Evolutionary conservation across 2,888 invertebrate genomes (phyloP).

Genomic region (Galeopsomyia nigrocyanea): DNA sequence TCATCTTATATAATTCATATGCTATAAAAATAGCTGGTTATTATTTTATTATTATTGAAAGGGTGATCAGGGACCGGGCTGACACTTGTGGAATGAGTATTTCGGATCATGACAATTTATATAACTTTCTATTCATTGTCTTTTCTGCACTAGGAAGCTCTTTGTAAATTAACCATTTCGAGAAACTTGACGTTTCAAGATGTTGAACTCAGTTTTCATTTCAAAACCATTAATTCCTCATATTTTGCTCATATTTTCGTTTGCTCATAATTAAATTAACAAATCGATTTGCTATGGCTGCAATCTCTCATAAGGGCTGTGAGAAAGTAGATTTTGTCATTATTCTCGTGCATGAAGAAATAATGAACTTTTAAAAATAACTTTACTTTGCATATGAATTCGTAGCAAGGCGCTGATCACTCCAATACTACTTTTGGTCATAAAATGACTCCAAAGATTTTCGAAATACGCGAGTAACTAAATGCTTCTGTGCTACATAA

Average conservation of each 20-base stretch:
- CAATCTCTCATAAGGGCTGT: constrained; percentile 41
- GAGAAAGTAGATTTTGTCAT: constrained; percentile 44
- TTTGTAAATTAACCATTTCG: constrained; percentile 1
- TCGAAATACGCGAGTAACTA: constrained; percentile 35
- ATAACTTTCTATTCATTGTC: background rate
- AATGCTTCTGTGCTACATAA: constrained; percentile 45
- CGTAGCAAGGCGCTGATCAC: constrained; percentile 42
- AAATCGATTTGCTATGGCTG: constrained; percentile 21
- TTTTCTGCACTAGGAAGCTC: too few relatives aligned
- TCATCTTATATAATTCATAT: constrained; percentile 40
- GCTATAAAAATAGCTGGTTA: constrained; percentile 41
- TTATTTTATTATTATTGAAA: constrained; percentile 36
- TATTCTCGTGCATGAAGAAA: constrained; percentile 38
- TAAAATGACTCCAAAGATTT: constrained; percentile 44
- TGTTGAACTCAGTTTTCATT: constrained; percentile 4
- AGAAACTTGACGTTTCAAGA: constrained; percentile 4
- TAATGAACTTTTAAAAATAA: constrained; percentile 14
- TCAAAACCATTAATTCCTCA: too few relatives aligned
- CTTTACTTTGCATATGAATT: constrained; percentile 20
- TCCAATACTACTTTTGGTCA: constrained; percentile 39
- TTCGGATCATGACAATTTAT: constrained; percentile 12
- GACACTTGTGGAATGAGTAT: constrained; percentile 25
- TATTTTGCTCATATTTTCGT: background rate
- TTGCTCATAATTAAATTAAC: background rate
- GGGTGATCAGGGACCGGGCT: constrained; percentile 42